A percentile compares a stretch with the other conserved stretches of the same genome.
Evolutionary conservation across 2,888 invertebrate genomes (phyloP).

Genomic region (Agapostemon virescens): DNA sequence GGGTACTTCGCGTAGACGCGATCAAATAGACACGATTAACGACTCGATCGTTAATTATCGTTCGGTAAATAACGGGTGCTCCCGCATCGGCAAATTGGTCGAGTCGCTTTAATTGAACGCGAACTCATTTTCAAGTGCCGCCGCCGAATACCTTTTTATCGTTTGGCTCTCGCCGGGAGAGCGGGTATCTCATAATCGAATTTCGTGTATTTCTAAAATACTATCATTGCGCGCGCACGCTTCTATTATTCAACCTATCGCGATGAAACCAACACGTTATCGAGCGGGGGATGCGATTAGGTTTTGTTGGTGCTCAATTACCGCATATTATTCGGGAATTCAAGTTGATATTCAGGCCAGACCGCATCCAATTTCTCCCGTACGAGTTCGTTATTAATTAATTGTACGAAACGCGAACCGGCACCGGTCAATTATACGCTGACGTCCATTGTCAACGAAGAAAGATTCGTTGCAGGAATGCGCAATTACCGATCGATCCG

Average conservation of each 20-base stretch:
- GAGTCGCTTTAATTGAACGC: slow-evolving; percentile 64
- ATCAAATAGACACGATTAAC: slow-evolving; percentile 70
- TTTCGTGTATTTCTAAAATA: not conserved
- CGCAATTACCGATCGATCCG: slow-evolving; percentile 63
- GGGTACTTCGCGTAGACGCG: slow-evolving; percentile 51
- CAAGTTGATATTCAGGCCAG: not conserved
- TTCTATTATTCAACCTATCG: slow-evolving; percentile 3
- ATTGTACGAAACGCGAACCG: slow-evolving; percentile 51
- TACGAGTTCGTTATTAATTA: slow-evolving; percentile 57
- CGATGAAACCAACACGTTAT: not conserved
- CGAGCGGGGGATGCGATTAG: slow-evolving; percentile 20
- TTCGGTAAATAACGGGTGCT: slow-evolving; percentile 68
- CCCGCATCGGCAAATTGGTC: slow-evolving; percentile 64
- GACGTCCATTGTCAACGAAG: slow-evolving; percentile 46
- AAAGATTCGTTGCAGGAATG: slow-evolving; percentile 59
- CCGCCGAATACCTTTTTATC: slow-evolving; percentile 45
- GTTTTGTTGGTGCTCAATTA: slow-evolving; percentile 25
- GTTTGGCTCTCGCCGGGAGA: slow-evolving; percentile 3
- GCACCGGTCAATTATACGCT: slow-evolving; percentile 49
- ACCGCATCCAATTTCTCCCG: slow-evolving; percentile 29
- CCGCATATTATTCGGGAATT: slow-evolving; percentile 14
- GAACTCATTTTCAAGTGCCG: slow-evolving; percentile 63
- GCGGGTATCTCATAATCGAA: slow-evolving; percentile 26
- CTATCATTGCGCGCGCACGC: not conserved
- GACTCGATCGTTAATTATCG: slow-evolving; percentile 71